phyloP scores from a whole-genome alignment of 2,888 invertebrate species.

The Syrphus vitripennis region DNA sequence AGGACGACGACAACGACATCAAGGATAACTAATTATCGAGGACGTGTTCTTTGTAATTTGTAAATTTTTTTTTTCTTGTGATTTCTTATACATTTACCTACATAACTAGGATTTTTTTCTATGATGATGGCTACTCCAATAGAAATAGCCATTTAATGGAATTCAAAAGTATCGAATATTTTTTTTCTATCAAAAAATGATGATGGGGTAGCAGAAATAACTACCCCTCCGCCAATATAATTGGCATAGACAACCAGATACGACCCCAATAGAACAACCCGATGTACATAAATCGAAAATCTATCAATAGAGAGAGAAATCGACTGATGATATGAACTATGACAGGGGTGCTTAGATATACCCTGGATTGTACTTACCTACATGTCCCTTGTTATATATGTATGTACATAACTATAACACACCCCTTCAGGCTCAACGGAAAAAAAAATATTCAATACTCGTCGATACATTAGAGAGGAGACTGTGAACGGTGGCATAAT shows the following conservation, averaged over 20 bases:
- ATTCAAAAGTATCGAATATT: constrained; percentile 63
- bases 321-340: constrained; percentile 57
- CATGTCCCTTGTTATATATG: neutral
- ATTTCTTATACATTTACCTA: neutral
- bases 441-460: constrained; percentile 54
- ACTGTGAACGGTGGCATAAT: constrained; percentile 31
- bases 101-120: neutral
- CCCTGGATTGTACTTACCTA: constrained; percentile 12
- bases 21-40: constrained; percentile 70
- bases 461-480: constrained; percentile 62
- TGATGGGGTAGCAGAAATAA: constrained; percentile 7
- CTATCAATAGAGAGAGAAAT: constrained; percentile 53
- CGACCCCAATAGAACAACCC: constrained; percentile 35
- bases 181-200: neutral
- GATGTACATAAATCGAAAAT: constrained; percentile 62
- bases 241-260: constrained; percentile 31
- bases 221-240: constrained; percentile 33
- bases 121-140: constrained; percentile 30
- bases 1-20: constrained; percentile 23
- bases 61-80: constrained; percentile 8
- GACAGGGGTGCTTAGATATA: constrained; percentile 62
- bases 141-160: constrained; percentile 62
- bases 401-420: constrained; percentile 28
- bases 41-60: constrained; percentile 66
- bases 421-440: constrained; percentile 32